Conservation (phyloP, 1,140 invertebrate genomes). For the Drosophila sulfurigaster region DNA sequence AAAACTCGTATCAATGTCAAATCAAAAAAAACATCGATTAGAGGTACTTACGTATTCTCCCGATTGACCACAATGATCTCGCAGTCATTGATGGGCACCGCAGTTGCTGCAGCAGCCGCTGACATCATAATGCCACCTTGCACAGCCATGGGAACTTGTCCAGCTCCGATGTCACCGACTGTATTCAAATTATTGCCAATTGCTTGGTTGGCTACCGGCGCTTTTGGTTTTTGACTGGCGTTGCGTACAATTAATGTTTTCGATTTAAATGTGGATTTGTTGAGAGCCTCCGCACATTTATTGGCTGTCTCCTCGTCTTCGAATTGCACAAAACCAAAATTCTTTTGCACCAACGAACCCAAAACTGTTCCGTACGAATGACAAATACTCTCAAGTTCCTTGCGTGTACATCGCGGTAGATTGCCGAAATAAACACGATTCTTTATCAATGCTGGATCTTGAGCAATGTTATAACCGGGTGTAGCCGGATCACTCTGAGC, state of each 20-base stretch:
- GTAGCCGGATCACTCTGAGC: slow-evolving; percentile 7
- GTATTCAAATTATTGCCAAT: slow-evolving; percentile 47
- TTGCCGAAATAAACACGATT: slow-evolving; percentile 92
- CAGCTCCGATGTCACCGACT: neutral
- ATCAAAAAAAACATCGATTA: neutral
- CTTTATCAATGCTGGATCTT: slow-evolving; percentile 89
- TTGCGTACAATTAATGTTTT: slow-evolving; percentile 88
- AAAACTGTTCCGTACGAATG: slow-evolving; percentile 89
- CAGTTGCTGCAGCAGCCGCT: slow-evolving; percentile 85
- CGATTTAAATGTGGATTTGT: slow-evolving; percentile 90
- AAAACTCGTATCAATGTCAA: neutral
- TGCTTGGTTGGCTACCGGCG: slow-evolving; percentile 82
- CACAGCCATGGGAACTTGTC: slow-evolving; percentile 25
- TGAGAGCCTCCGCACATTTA: slow-evolving; percentile 89
- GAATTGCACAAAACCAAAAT: slow-evolving; percentile 95
- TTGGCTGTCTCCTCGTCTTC: slow-evolving; percentile 90
- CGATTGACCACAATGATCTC: slow-evolving; percentile 95
- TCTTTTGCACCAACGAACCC: slow-evolving; percentile 90
- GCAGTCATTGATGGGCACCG: slow-evolving; percentile 89
- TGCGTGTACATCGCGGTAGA: slow-evolving; percentile 87
- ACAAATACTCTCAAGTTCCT: slow-evolving; percentile 91
- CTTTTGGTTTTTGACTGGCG: slow-evolving; percentile 84
- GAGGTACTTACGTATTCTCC: slow-evolving; percentile 89
- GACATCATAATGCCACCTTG: slow-evolving; percentile 64
- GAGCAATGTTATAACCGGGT: slow-evolving; percentile 60